Evolutionary conservation across 2,113 vertebrate genomes (phyloP).

Genomic region (Megaleporinus macrocephalus): DNA sequence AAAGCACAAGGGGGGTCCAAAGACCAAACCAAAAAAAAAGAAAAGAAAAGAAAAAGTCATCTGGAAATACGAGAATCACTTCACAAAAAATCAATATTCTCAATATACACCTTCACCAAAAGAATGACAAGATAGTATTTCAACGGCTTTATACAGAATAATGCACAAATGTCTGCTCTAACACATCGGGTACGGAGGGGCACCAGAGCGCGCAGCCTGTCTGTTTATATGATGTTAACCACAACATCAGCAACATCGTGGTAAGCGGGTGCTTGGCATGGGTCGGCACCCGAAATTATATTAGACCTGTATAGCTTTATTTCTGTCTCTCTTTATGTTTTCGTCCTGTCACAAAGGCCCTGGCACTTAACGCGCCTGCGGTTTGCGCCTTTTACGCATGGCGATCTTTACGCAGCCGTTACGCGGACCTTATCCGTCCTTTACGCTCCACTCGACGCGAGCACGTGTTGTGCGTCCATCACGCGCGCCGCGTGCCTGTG

Average conservation of each 20-base stretch:
- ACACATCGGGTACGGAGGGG: constrained; percentile 71
- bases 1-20: constrained; percentile 49
- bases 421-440: background rate
- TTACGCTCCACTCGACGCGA: background rate
- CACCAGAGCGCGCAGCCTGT: constrained; percentile 28
- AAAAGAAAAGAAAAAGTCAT: constrained; percentile 67
- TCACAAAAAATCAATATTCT: constrained; percentile 92
- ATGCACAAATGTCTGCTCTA: constrained; percentile 75
- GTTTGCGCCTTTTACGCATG: background rate
- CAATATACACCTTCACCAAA: constrained; percentile 92
- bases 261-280: background rate
- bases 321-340: background rate
- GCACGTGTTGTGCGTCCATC: background rate
- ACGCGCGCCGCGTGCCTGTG: background rate
- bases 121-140: constrained; percentile 79
- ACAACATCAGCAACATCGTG: background rate
- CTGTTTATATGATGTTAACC: constrained; percentile 5
- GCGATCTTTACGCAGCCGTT: background rate
- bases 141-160: constrained; percentile 77
- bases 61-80: constrained; percentile 88
- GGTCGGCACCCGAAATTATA: background rate
- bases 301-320: background rate
- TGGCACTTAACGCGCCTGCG: background rate
- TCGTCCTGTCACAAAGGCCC: no score
- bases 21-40: no score